Percentiles rank a stretch among this genome's conserved stretches.
Conservation (phyloP, 2,888 invertebrate genomes). For the Creontiades dilutus region DNA sequence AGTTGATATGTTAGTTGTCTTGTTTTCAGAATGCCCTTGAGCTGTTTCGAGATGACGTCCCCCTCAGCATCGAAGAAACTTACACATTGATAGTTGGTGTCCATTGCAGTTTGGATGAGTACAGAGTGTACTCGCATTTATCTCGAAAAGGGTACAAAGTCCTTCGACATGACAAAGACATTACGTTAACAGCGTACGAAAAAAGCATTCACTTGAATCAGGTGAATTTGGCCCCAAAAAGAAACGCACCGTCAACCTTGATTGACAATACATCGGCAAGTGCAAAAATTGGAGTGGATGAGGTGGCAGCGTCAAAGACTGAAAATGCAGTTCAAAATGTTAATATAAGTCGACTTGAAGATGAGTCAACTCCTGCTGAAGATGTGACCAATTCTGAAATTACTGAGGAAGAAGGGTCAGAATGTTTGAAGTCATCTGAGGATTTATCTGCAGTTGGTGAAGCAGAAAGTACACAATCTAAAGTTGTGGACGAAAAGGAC, state of each 20-base stretch:
- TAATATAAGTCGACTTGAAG: neutral
- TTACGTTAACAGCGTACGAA: slow-evolving; percentile 74
- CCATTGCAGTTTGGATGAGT: slow-evolving; percentile 79
- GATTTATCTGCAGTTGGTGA: neutral
- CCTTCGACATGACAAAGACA: slow-evolving; percentile 78
- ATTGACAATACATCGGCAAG: neutral
- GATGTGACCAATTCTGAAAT: neutral
- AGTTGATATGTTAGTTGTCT: neutral
- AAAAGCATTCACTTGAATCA: slow-evolving; percentile 73
- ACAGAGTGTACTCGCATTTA: slow-evolving; percentile 82
- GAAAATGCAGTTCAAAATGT: neutral
- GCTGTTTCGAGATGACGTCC: slow-evolving; percentile 81
- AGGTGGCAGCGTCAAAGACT: neutral
- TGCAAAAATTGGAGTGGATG: neutral
- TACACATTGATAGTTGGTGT: slow-evolving; percentile 81
- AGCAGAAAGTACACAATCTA: neutral
- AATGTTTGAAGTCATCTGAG: neutral
- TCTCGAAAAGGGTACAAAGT: slow-evolving; percentile 82
- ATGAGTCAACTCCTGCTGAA: neutral
- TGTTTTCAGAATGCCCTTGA: slow-evolving; percentile 83
- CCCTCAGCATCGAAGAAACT: slow-evolving; percentile 84
- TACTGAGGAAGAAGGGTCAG: neutral
- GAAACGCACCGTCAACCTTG: neutral
- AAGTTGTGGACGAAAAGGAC: neutral
- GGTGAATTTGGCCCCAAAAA: slow-evolving; percentile 48